Conservation (phyloP, 2,797 vertebrate species). For the Helarctos malayanus region DNA sequence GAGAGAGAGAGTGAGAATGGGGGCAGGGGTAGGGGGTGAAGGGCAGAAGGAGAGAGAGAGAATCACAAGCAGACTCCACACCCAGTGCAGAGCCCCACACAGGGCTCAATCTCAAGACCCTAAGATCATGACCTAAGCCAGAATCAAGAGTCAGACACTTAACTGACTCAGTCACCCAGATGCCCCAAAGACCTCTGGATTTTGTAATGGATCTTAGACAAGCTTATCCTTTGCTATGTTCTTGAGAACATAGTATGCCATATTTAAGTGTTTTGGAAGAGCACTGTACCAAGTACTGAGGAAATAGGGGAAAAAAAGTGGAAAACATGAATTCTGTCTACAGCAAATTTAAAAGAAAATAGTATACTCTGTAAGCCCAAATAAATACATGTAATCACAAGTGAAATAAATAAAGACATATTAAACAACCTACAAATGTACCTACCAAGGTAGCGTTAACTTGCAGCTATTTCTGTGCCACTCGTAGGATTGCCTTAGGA, state of each 20-base stretch:
- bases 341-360: constrained; percentile 44
- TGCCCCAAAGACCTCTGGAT: neutral
- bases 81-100: neutral
- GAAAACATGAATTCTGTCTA: neutral
- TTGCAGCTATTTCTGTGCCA: neutral
- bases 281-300: neutral
- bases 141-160: neutral
- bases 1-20: neutral
- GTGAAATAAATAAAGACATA: neutral
- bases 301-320: neutral
- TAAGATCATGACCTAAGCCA: neutral
- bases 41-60: neutral
- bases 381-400: neutral
- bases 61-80: neutral
- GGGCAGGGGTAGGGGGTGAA: neutral
- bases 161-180: neutral
- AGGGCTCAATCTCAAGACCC: neutral
- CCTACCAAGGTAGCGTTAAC: neutral
- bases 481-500: neutral
- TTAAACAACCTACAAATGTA: neutral
- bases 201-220: neutral
- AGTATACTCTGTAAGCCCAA: neutral
- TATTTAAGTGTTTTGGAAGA: constrained; percentile 41
- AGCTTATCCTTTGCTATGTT: neutral
- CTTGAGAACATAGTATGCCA: neutral